Evolutionary conservation across 2,888 invertebrate genomes (phyloP), one percentile per base, ranked within the genome.

Genomic region (Lycia hirtaria): DNA sequence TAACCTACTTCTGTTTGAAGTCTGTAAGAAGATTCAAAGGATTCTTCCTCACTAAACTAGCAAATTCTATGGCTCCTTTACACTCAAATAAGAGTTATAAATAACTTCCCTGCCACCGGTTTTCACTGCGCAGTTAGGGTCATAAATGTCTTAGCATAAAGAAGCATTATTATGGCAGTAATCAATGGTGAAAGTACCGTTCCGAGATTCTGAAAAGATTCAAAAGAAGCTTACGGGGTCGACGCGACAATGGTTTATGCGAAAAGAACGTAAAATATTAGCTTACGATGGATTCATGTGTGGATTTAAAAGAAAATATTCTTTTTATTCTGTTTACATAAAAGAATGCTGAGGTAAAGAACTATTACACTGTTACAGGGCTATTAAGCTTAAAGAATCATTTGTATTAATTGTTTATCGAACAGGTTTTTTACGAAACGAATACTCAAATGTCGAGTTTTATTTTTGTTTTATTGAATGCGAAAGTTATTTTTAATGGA

Each of bases 41-140:
- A 9, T 37, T 37, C 19, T 37, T 0, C 4, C 7, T 12, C 38
- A 17, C 1, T 1, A 28, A 32, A 12, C 12, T 12, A 32, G 32
- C 20, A 19, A n/a, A 12, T 17, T 7, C 9, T 20, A 44, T 17
- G 32, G 17, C 40, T 45, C 26, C 32, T 43, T 43, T 30, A 24
- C 26, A 14, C 15, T 12, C 14, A 33, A 55, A 49, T 57, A 53
- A 58, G 15, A 30, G 53, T 51, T 40, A 59, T 61, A 37, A 33
- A 30, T 53, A 28, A 24, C 37, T 51, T 32, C 49, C 52, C 44
- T 30, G 35, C 20, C 51, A 60, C 59, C 57, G 55, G 59, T 64
- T 61, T 30, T 38, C 17, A 12, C 53, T 9, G 33, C 47, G 58
- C 20, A 55, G 45, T 38, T 43, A 38, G 9, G 32, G 20, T n/a